Evolutionary conservation across 2,113 vertebrate species (phyloP).

Genomic region (Marmota monax): DNA sequence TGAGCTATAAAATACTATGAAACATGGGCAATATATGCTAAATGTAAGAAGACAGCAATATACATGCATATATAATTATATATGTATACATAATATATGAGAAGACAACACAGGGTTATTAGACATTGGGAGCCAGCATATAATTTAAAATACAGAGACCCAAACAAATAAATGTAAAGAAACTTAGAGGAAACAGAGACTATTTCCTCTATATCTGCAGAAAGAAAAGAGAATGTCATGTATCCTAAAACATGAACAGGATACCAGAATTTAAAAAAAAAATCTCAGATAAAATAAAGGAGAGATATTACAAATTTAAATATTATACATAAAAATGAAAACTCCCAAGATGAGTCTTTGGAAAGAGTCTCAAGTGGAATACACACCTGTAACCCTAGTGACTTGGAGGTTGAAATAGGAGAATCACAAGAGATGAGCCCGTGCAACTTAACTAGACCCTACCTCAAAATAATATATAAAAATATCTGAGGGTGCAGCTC

Average conservation of each 20-base stretch:
- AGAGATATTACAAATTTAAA: neutral
- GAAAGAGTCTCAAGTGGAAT: neutral
- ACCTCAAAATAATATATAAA: too few species aligned
- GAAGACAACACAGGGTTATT: neutral
- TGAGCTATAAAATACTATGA: neutral
- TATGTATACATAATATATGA: neutral
- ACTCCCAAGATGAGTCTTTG: neutral
- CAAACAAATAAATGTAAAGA: constrained; percentile 19
- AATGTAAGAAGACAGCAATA: neutral
- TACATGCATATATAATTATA: neutral
- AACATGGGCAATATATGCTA: neutral
- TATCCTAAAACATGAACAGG: neutral
- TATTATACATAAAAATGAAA: neutral
- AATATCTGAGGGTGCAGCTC: too few species aligned
- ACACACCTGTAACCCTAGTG: too few species aligned
- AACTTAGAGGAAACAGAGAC: neutral
- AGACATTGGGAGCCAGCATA: neutral
- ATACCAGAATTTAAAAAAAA: neutral
- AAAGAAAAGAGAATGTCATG: neutral
- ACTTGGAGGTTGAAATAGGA: too few species aligned
- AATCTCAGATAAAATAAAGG: neutral
- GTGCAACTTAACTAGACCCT: too few species aligned
- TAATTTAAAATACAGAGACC: neutral
- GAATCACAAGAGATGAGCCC: too few species aligned
- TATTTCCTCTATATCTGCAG: neutral